phyloP scores from a whole-genome alignment of 2,888 invertebrate species.

The Mechanitis mazaeus region DNA sequence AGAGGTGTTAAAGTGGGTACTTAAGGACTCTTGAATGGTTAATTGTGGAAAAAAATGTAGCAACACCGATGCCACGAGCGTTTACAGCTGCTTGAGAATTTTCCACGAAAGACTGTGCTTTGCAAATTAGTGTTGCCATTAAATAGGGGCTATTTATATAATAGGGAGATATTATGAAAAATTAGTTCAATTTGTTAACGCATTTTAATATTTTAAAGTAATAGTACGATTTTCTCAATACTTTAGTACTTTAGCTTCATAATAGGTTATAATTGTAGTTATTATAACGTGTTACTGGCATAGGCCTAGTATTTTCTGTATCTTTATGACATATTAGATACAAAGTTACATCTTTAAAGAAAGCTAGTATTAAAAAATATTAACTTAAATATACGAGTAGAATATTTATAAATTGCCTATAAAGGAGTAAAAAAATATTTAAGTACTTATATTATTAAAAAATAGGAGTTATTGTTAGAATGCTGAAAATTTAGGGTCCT shows the following conservation, averaged over 20 bases:
- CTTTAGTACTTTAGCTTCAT: not conserved
- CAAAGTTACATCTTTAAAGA: too few relatives aligned
- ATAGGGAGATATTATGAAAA: conserved; percentile 23
- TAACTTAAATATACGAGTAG: too few relatives aligned
- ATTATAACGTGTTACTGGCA: not conserved
- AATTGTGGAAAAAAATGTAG: conserved; percentile 27
- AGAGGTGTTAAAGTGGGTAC: conserved; percentile 37
- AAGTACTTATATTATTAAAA: too few relatives aligned
- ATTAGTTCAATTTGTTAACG: conserved; percentile 27
- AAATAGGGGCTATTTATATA: conserved; percentile 24
- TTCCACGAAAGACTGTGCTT: conserved; percentile 28
- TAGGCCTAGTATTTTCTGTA: not conserved
- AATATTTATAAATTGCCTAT: too few relatives aligned
- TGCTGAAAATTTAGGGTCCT: too few relatives aligned
- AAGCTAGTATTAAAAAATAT: too few relatives aligned
- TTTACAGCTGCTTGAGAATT: conserved; percentile 26
- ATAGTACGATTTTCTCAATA: not conserved
- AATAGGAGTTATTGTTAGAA: too few relatives aligned
- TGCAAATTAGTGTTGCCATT: conserved; percentile 19
- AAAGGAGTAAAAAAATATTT: too few relatives aligned
- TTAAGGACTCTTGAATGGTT: conserved; percentile 28
- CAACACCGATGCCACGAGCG: conserved; percentile 27
- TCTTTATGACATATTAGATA: too few relatives aligned
- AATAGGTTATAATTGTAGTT: conserved; percentile 1
- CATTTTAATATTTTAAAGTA: conserved; percentile 1